phyloP scores from a whole-genome alignment of 2,888 invertebrate genomes.

The Noctua janthina region DNA sequence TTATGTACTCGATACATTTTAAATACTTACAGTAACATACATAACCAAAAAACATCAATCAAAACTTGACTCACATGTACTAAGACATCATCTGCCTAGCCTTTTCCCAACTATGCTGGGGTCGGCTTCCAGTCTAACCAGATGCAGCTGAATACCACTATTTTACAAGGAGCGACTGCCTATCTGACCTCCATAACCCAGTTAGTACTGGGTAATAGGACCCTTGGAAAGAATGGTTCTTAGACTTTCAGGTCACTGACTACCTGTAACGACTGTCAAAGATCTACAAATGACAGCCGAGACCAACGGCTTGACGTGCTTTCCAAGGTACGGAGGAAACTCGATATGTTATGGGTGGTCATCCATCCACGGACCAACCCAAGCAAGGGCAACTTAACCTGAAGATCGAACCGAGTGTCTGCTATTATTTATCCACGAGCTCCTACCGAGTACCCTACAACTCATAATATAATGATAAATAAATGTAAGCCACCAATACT shows the following conservation, averaged over 20 bases:
- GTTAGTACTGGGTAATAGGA: neutral
- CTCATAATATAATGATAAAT: neutral
- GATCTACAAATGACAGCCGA: neutral
- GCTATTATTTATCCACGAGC: neutral
- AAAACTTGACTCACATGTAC: neutral
- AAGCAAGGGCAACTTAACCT: neutral
- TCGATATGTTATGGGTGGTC: neutral
- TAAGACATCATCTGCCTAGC: neutral
- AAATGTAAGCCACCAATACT: constrained; percentile 28
- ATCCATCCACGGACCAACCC: neutral
- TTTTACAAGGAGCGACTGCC: neutral
- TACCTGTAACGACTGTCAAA: neutral
- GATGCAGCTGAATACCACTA: neutral
- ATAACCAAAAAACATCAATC: neutral
- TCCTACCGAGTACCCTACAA: neutral
- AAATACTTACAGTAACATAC: neutral
- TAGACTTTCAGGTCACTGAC: too few species aligned
- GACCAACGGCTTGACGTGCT: too few species aligned
- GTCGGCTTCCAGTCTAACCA: neutral
- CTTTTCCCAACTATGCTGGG: neutral
- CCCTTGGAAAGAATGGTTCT: neutral
- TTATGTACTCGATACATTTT: too few species aligned
- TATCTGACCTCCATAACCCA: neutral
- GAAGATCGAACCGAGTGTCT: neutral
- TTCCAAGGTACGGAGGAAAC: too few species aligned